phyloP scores from a whole-genome alignment of 2,113 vertebrate species.

The Cynocephalus volans region DNA sequence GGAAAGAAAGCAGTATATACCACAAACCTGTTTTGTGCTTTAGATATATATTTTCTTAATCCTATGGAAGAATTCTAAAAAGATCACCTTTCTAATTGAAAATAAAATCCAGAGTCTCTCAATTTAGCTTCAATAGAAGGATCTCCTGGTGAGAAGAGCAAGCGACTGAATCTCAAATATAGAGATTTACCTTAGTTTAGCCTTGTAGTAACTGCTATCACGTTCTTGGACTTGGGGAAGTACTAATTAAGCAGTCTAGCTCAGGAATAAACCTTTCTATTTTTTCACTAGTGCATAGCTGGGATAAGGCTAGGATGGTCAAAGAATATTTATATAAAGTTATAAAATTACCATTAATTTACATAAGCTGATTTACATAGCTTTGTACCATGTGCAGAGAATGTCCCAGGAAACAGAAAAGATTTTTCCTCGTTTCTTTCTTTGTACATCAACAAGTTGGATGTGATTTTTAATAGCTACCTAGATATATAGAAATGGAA shows the following conservation, averaged over 20 bases:
- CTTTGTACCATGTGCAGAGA: conserved; percentile 14
- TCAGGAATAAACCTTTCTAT: not conserved
- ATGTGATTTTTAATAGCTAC: not conserved
- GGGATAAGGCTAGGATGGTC: not conserved
- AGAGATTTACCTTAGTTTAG: conserved; percentile 53
- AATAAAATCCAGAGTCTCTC: not conserved
- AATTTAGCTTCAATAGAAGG: conserved; percentile 12
- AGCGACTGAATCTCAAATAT: conserved; percentile 53
- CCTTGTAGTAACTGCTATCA: not conserved
- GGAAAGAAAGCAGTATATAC: not conserved
- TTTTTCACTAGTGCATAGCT: conserved; percentile 8
- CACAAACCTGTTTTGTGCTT: conserved; percentile 11
- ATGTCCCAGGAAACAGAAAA: conserved; percentile 55
- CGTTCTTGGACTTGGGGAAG: not conserved
- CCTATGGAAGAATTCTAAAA: conserved; percentile 12
- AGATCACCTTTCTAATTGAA: conserved; percentile 43
- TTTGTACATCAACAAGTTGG: not conserved
- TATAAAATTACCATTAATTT: not conserved
- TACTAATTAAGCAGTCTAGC: conserved; percentile 54
- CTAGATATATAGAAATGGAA: not conserved
- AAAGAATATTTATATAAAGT: conserved; percentile 45
- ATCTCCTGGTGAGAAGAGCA: conserved; percentile 12
- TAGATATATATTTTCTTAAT: conserved; percentile 47
- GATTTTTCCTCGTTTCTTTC: not conserved
- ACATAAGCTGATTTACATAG: not conserved